Evolutionary conservation across 1,140 invertebrate species (phyloP).

Genomic region (Scaptomyza hsui): DNA sequence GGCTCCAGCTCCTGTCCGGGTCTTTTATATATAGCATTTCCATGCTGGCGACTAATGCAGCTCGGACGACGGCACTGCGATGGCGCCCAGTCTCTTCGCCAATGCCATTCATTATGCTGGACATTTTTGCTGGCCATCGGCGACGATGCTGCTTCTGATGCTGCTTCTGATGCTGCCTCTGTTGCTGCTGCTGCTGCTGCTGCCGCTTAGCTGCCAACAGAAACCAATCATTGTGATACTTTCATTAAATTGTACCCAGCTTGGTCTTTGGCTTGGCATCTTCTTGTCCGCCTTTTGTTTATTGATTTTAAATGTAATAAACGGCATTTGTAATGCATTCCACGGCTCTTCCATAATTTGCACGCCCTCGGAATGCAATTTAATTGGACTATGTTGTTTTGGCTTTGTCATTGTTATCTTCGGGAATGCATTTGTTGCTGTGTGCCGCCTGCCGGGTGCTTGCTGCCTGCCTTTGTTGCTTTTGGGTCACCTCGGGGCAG

Average conservation of each 20-base stretch:
- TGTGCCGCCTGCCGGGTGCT: neutral
- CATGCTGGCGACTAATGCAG: slow-evolving; percentile 81
- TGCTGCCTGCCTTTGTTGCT: slow-evolving; percentile 1
- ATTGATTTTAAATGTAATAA: slow-evolving; percentile 77
- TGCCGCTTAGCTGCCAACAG: slow-evolving; percentile 71
- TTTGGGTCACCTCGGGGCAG: neutral
- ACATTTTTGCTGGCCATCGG: slow-evolving; percentile 69
- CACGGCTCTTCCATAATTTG: slow-evolving; percentile 60
- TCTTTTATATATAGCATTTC: slow-evolving; percentile 76
- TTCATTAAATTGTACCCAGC: slow-evolving; percentile 71
- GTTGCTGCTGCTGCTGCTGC: neutral
- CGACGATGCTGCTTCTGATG: slow-evolving; percentile 14
- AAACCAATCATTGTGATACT: slow-evolving; percentile 83
- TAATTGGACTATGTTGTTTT: slow-evolving; percentile 74
- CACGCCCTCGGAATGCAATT: slow-evolving; percentile 63
- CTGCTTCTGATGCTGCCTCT: neutral
- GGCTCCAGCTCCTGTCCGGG: slow-evolving; percentile 52
- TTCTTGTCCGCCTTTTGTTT: slow-evolving; percentile 37
- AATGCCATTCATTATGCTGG: slow-evolving; percentile 80
- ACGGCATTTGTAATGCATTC: slow-evolving; percentile 49
- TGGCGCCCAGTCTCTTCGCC: slow-evolving; percentile 75
- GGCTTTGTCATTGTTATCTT: slow-evolving; percentile 62
- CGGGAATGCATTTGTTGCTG: slow-evolving; percentile 49
- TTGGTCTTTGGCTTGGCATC: slow-evolving; percentile 21
- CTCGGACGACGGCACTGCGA: slow-evolving; percentile 52